Evolutionary conservation across 2,888 invertebrate genomes (phyloP), one percentile per base, ranked within the genome.

Genomic region (Abrostola tripartita): DNA sequence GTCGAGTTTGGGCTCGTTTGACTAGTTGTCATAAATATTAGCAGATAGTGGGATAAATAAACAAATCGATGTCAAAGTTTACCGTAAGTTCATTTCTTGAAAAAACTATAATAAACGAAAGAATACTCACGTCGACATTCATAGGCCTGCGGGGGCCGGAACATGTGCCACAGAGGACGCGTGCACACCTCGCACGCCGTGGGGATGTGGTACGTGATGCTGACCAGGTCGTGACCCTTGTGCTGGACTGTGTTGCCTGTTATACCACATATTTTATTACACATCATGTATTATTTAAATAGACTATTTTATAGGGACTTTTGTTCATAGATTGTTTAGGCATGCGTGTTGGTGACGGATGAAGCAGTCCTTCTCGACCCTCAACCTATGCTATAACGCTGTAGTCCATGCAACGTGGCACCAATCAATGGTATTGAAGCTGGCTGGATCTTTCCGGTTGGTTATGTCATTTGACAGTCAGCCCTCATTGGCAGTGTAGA

Each of bases 111-210:
- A 11, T 2, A 38, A 38, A 12, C 5, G 42, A 2, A 9, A 47
- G n/a, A 12, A 53, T 68, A 95, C 96, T 95, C 87, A 98, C 99
- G 96, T 95, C 98, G 96, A 93, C 99, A 99, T 95, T 99, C 99
- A 85, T 99, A 96, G 69, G 99, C 99, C 79, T 98, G 98, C 73
- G 99, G 99, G 78, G 99, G 99, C 86, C 99, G 97, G 93, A 99
- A 98, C 97, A 99, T 97, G 93, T 99, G 97, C 98, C 99, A 99
- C 81, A 99, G 96, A 83, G 99, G 99, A 87, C 98, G 98, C 74
- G 98, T 97, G 95, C 99, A 99, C 80, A 98, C 97, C 95, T 99
- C 99, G 95, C 99, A 99, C 80, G 98, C 97, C 10, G 99, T 99
- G 61, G 99, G 99, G 97, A 99, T 99, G 93, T 99, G 99, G 95